phyloP scores from a whole-genome alignment of 2,888 invertebrate genomes.

The Synanthedon tipuliformis region DNA sequence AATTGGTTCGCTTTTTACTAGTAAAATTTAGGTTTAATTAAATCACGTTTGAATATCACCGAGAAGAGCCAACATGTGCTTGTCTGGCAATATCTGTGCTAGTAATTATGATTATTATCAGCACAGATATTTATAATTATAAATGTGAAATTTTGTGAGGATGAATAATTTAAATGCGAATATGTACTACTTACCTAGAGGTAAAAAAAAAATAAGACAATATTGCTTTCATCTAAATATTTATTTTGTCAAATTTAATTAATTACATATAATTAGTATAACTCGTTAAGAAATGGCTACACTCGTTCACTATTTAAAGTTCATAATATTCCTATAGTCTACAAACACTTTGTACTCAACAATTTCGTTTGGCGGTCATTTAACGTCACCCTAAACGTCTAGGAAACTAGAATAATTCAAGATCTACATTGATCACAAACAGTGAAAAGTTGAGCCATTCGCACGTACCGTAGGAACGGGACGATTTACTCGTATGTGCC shows the following conservation, averaged over 20 bases:
- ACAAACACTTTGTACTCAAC: constrained; percentile 59
- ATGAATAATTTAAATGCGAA: no score
- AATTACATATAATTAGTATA: constrained; percentile 35
- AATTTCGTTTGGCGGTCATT: constrained; percentile 42
- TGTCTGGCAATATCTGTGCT: no score
- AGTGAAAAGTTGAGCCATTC: constrained; percentile 6
- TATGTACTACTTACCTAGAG: no score
- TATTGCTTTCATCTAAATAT: constrained; percentile 47
- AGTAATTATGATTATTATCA: no score
- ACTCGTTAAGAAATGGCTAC: constrained; percentile 42
- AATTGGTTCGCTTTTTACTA: no score
- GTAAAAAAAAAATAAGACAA: constrained; percentile 6
- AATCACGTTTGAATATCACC: no score
- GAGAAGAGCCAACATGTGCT: no score
- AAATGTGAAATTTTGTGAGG: no score
- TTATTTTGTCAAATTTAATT: constrained; percentile 37
- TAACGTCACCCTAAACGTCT: constrained; percentile 2
- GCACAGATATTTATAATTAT: no score
- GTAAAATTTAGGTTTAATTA: no score
- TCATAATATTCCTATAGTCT: constrained; percentile 19
- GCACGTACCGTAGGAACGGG: background rate
- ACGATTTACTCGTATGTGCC: no score
- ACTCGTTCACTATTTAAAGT: constrained; percentile 21
- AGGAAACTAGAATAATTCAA: background rate
- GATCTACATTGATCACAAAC: constrained; percentile 6